Evolutionary conservation across 2,888 invertebrate genomes (phyloP), one percentile per base, ranked within the genome.

Genomic region (Drosophila rubida): DNA sequence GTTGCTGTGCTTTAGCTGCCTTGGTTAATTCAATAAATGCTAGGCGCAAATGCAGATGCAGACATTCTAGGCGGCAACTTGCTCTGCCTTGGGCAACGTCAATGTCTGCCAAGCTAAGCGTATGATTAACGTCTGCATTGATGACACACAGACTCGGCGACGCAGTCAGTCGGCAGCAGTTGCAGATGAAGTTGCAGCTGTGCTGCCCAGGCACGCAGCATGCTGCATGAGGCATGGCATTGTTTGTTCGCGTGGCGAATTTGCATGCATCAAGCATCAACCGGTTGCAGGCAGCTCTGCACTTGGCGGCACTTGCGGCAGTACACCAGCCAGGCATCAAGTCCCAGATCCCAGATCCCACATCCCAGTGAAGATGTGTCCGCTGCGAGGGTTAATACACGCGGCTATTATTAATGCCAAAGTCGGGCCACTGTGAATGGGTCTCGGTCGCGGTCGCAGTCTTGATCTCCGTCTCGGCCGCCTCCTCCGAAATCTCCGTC

Each of bases 41-140:
- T 27, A 16, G 11, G 11, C n/a, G 19, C 19, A 30, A 25, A 16
- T 54, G 45, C 59, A 54, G 59, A 53, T 69, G 68, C 69, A 70
- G 70, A 80, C 80, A 80, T 79, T 83, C 80, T 83, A 66, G 62
- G 67, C 74, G 59, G 66, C 73, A 78, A 75, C 65, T 46, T 25
- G 30, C 6, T 14, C 42, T 64, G 68, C 79, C 78, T 69, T 62
- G 63, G 87, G 86, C 83, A 53, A 53, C 51, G n/a, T 53, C 71
- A 69, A 45, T 83, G 84, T 69, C 71, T 68, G 86, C 68, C 82
- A 69, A 65, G 71, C 88, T 87, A 84, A 84, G 87, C 84, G 71
- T 88, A 87, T 85, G 84, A 85, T 85, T 85, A 85, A 88, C 84
- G 84, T 84, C 80, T 87, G 77, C 86, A 85, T 85, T 79, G 88